These are phyloP conservation scores for Melanitta fusca DNA, from an alignment of 2,797 vertebrate genomes.

Conservation along the genomic window DNA sequence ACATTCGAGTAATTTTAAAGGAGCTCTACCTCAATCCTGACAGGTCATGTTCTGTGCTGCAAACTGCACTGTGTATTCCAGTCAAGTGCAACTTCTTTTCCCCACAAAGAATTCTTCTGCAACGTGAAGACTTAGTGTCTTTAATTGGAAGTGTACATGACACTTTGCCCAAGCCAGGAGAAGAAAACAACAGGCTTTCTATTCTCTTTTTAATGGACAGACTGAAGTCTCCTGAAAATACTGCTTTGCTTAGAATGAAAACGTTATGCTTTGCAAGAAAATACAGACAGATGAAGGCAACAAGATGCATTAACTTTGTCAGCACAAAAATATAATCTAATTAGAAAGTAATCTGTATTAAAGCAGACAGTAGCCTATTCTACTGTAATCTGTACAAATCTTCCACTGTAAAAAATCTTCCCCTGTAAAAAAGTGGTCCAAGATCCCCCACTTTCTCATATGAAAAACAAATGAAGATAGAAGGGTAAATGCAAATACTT, in stretches of 20 bases:
- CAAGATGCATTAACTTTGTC: background rate
- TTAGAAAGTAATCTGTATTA: background rate
- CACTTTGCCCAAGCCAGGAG: background rate
- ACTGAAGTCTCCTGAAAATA: background rate
- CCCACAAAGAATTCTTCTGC: background rate
- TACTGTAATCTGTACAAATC: background rate
- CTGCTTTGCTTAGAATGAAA: background rate
- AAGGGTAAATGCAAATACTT: background rate
- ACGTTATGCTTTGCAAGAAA: background rate
- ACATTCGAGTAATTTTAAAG: background rate
- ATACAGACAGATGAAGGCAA: background rate
- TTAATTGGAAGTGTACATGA: background rate
- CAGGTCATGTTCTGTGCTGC: background rate
- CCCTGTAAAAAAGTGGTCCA: background rate
- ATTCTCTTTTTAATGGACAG: background rate
- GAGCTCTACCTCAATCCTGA: background rate
- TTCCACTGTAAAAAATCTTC: too few relatives aligned
- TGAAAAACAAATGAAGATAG: background rate
- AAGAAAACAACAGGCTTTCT: background rate
- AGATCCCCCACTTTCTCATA: fast-evolving
- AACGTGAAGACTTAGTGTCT: background rate
- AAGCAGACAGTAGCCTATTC: background rate
- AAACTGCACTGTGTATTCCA: background rate
- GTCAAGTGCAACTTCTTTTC: background rate
- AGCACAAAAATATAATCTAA: background rate